phyloP scores from a whole-genome alignment of 2,888 invertebrate genomes.

The Spisula solida region DNA sequence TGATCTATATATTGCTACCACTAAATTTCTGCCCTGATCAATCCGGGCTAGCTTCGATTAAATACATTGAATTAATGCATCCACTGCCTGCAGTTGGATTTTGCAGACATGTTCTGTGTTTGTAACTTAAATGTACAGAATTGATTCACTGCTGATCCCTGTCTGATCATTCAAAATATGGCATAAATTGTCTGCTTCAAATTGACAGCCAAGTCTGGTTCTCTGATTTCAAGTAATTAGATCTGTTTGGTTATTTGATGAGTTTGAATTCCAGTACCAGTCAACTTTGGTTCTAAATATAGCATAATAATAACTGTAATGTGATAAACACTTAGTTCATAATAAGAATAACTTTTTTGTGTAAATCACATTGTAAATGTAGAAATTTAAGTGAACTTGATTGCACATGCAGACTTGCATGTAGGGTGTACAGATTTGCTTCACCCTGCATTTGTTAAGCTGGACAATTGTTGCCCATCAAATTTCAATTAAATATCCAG shows the following conservation, averaged over 20 bases:
- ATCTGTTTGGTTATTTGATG: background rate
- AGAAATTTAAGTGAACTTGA: too few relatives aligned
- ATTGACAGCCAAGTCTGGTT: background rate
- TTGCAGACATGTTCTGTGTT: background rate
- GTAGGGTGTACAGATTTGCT: too few relatives aligned
- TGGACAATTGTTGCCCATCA: too few relatives aligned
- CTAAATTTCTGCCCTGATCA: background rate
- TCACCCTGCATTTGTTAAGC: too few relatives aligned
- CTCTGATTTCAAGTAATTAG: constrained; percentile 12
- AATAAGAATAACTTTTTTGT: background rate
- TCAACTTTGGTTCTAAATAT: background rate
- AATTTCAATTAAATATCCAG: too few relatives aligned
- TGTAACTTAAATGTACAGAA: constrained; percentile 16
- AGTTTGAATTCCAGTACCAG: constrained; percentile 10
- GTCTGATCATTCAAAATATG: background rate
- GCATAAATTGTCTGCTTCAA: constrained; percentile 14
- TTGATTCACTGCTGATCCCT: background rate
- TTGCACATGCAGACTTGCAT: too few relatives aligned
- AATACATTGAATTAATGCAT: background rate
- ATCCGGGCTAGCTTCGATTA: background rate
- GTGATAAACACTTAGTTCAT: background rate
- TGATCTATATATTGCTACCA: background rate
- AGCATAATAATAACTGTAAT: background rate
- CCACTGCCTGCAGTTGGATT: background rate
- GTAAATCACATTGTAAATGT: background rate